Evolutionary conservation across 2,113 vertebrate species (phyloP), one percentile per base, ranked within the genome.

Genomic region (Malurus elegans): DNA sequence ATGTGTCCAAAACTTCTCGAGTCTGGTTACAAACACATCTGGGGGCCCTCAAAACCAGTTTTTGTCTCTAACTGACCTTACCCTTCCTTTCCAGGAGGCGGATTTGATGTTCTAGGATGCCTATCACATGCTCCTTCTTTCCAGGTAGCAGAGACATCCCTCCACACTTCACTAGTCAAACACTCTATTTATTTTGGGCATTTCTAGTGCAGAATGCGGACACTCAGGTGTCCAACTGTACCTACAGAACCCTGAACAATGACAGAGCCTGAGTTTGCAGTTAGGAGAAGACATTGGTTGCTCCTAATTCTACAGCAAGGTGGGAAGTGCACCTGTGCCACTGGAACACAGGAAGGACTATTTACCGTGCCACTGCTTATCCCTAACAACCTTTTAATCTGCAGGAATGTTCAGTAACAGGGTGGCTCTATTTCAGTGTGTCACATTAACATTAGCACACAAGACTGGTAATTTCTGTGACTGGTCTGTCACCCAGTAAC

Each of bases 261-360:
- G 53, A 8, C 60, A 64, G 32, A 73, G 6, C 15, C 45, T 7
- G 9, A 44, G 3, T 34, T 79, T 31, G 58, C 57, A 53, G 50
- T 3, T 38, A 38, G 10, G 38, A 38, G 24, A 14, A 31, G 1
- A 0, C 9, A 42, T 1, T 2, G 1, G 2, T 23, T 71, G 16
- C 20, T 79, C 34, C 48, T 38, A 44, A 40, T 61, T 47, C 8
- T 38, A 28, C 25, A 67, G 8, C 25, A 60, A 8, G 18, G n/a
- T 19, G 9, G 12, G 31, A 73, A 86, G n/a, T 78, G 81, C 34
- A 45, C 4, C 1, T 42, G 44, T 45, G 31, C 6, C 36, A 40
- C n/a, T 17, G 34, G 24, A 62, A 50, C 21, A 64, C 40, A 69
- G 53, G 6, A 73, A 32, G n/a, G 87, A 24, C n/a, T 56, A 50